Percentiles rank a stretch among this genome's conserved stretches.
Evolutionary conservation across 1,140 invertebrate species (phyloP).

Genomic region (Physella acuta): DNA sequence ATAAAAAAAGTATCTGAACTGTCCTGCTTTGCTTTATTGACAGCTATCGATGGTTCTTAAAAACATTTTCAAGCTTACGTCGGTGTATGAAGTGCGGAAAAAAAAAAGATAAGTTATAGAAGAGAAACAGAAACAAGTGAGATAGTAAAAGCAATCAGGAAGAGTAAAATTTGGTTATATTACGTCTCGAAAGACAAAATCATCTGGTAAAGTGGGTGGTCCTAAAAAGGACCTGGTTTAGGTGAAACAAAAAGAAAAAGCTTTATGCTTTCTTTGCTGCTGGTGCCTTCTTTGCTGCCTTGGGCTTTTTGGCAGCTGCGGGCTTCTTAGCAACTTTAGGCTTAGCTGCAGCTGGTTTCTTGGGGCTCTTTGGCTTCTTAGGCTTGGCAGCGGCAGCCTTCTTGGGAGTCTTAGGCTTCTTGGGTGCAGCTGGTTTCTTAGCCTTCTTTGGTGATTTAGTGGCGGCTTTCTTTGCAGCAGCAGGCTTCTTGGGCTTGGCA

Average conservation of each 20-base stretch:
- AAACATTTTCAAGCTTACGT: no score
- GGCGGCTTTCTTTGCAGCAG: slow-evolving; percentile 14
- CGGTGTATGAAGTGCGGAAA: no score
- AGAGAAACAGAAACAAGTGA: no score
- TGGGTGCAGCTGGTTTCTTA: slow-evolving; percentile 31
- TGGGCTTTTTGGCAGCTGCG: slow-evolving; percentile 32
- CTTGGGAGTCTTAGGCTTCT: slow-evolving; percentile 19
- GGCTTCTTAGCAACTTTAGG: slow-evolving; percentile 28
- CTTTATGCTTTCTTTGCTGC: slow-evolving; percentile 8
- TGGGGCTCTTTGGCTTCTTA: slow-evolving; percentile 18
- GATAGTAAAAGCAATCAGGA: no score
- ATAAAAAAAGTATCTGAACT: no score
- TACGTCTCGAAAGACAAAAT: no score
- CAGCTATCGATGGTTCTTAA: no score
- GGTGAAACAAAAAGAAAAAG: background rate
- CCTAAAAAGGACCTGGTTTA: slow-evolving; percentile 8
- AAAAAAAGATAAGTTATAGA: no score
- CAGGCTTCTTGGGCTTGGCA: slow-evolving; percentile 25
- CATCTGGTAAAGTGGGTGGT: background rate
- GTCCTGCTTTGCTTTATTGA: no score
- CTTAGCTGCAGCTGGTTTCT: slow-evolving; percentile 19
- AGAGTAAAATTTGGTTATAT: no score
- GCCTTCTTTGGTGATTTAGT: slow-evolving; percentile 25
- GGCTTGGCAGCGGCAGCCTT: background rate
- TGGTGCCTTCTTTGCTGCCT: slow-evolving; percentile 27